A percentile compares a stretch with the other conserved stretches of the same genome.
Conservation (phyloP, 2,113 vertebrate genomes). For the Potamarius usumacintae region DNA sequence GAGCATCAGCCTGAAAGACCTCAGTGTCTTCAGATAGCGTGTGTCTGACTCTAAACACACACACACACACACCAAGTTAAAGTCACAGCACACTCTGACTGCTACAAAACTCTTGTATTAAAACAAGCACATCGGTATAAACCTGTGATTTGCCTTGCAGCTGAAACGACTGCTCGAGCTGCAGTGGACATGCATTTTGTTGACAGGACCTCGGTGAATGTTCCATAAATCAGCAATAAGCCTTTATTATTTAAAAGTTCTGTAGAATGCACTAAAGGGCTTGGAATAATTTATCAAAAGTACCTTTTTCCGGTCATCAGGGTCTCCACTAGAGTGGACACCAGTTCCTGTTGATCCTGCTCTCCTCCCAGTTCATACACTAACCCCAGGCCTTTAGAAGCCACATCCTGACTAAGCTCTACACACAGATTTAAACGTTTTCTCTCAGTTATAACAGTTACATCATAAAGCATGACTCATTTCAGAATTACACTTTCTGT, state of each 20-base stretch:
- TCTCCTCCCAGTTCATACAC: constrained; percentile 95
- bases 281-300: not conserved
- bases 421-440: not conserved
- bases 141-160: not conserved
- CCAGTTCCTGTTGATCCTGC: constrained; percentile 90
- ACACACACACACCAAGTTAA: constrained; percentile 13
- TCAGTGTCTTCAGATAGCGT: constrained; percentile 90
- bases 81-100: not conserved
- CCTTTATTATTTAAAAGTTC: not conserved
- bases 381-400: constrained; percentile 95
- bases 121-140: not conserved
- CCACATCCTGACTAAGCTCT: constrained; percentile 97
- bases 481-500: not conserved
- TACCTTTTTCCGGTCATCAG: constrained; percentile 99
- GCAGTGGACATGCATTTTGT: not conserved
- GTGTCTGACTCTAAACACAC: constrained; percentile 79
- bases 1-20: constrained; percentile 87
- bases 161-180: not conserved
- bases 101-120: not conserved
- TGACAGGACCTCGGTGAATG: not conserved
- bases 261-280: not conserved
- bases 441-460: not conserved
- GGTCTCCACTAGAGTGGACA: constrained; percentile 92
- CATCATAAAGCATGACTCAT: not conserved
- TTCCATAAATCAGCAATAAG: not conserved